Percentiles rank a stretch among this genome's conserved stretches.
Evolutionary conservation across 2,797 vertebrate genomes (phyloP).

Genomic region (Hydrocynus forskahlii): DNA sequence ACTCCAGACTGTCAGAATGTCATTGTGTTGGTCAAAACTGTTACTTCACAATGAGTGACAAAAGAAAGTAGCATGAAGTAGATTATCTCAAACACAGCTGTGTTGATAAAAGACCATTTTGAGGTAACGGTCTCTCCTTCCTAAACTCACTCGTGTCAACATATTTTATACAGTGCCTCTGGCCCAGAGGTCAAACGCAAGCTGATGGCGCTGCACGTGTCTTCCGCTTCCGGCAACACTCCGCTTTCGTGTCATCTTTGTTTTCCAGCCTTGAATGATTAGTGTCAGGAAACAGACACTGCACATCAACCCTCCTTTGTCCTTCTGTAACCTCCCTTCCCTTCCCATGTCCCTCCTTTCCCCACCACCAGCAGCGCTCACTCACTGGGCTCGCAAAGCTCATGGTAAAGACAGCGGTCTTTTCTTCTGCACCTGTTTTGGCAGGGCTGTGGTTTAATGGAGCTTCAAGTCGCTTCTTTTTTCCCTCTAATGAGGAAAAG

Average conservation of each 20-base stretch:
- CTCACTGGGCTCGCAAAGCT: conserved; percentile 32
- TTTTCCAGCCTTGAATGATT: conserved; percentile 55
- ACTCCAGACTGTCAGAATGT: too few species aligned
- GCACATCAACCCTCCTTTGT: conserved; percentile 55
- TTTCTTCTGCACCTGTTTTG: conserved; percentile 54
- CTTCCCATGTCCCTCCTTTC: conserved; percentile 28
- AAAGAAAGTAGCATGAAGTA: too few species aligned
- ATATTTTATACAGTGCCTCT: conserved; percentile 34
- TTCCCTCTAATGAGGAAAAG: conserved; percentile 80
- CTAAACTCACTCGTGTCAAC: conserved; percentile 29
- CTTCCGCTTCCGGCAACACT: conserved; percentile 40
- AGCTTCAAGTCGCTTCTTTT: conserved; percentile 52
- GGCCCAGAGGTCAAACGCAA: conserved; percentile 46
- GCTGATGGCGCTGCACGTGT: conserved; percentile 1
- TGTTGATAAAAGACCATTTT: too few species aligned
- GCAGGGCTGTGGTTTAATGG: conserved; percentile 37
- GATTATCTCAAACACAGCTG: too few species aligned
- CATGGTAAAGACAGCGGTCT: conserved; percentile 51
- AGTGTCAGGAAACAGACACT: conserved; percentile 61
- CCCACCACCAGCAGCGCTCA: conserved; percentile 9
- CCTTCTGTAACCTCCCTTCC: conserved; percentile 33
- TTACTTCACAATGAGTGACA: too few species aligned
- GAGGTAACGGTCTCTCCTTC: neutral
- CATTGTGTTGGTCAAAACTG: too few species aligned
- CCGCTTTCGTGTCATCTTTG: conserved; percentile 51